These are phyloP conservation scores for Drosophila ustulata DNA, from an alignment of 2,888 invertebrate species.

Conservation along the genomic window DNA sequence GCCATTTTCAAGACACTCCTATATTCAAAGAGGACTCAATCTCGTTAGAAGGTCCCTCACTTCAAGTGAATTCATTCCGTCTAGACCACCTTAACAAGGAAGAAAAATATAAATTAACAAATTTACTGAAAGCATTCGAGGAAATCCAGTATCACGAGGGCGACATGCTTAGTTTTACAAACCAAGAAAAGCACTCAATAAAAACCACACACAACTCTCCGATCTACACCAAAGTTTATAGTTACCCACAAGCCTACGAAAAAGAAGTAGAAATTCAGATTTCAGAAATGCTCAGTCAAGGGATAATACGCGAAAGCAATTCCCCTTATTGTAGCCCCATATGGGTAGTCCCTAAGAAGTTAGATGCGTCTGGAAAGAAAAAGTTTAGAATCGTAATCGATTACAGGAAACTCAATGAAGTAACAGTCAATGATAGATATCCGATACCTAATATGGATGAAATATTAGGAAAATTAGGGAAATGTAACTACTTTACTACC, in stretches of 20 bases:
- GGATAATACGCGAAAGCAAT: neutral
- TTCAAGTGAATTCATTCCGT: constrained; percentile 14
- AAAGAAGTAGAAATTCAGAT: neutral
- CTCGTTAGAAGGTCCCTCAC: constrained; percentile 11
- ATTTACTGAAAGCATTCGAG: constrained; percentile 12
- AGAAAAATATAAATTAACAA: constrained; percentile 20
- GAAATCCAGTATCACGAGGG: constrained; percentile 22
- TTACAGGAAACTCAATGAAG: neutral
- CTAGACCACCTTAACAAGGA: constrained; percentile 21
- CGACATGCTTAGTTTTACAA: constrained; percentile 17
- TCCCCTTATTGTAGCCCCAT: constrained; percentile 1
- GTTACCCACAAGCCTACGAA: neutral
- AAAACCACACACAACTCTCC: constrained; percentile 22
- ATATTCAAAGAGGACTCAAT: constrained; percentile 10
- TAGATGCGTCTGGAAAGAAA: neutral
- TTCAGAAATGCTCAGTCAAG: neutral
- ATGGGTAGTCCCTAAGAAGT: constrained; percentile 1
- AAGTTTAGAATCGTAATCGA: neutral
- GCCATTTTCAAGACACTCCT: constrained; percentile 10
- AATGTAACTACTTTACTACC: too few species aligned
- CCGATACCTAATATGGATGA: too few species aligned
- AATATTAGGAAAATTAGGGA: too few species aligned
- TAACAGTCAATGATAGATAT: too few species aligned
- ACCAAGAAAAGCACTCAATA: constrained; percentile 19
- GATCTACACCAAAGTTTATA: constrained; percentile 11